Percentiles rank a stretch among this genome's conserved stretches.
These are phyloP conservation scores for Pristiophorus japonicus DNA, from an alignment of 2,113 vertebrate genomes.

Conservation along the genomic window DNA sequence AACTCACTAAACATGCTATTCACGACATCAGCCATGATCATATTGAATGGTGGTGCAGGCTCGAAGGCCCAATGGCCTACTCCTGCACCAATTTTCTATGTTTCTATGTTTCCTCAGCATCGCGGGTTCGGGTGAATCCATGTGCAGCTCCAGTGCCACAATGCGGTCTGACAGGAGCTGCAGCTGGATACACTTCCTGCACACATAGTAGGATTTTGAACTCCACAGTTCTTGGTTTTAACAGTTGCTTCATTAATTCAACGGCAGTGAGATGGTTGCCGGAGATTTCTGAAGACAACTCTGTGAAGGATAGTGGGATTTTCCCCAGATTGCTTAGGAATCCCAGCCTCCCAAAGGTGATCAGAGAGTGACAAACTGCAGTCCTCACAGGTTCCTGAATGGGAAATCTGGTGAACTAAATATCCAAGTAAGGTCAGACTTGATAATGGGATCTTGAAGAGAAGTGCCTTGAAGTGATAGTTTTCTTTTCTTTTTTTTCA, in stretches of 20 bases:
- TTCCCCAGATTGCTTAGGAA: not conserved
- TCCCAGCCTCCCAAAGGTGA: not conserved
- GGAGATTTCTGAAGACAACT: not conserved
- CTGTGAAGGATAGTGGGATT: not conserved
- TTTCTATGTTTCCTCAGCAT: too few relatives aligned
- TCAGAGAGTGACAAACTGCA: not conserved
- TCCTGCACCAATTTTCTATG: too few relatives aligned
- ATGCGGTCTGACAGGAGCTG: too few relatives aligned
- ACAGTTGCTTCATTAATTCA: not conserved
- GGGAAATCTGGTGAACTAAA: not conserved
- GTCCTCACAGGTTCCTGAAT: not conserved
- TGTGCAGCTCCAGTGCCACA: too few relatives aligned
- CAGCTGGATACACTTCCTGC: too few relatives aligned
- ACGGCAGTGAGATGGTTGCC: not conserved
- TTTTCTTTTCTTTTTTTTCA: not conserved
- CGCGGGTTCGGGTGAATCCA: too few relatives aligned
- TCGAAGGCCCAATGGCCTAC: too few relatives aligned
- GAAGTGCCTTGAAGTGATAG: not conserved
- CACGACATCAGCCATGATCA: too few relatives aligned
- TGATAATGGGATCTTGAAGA: not conserved
- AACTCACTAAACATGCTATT: too few relatives aligned
- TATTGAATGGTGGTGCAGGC: too few relatives aligned
- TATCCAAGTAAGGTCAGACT: not conserved
- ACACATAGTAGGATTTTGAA: not conserved
- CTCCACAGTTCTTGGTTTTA: not conserved